Base-by-base conservation (phyloP, 2,888 invertebrate species). In the Drosophila quinaria region DNA sequence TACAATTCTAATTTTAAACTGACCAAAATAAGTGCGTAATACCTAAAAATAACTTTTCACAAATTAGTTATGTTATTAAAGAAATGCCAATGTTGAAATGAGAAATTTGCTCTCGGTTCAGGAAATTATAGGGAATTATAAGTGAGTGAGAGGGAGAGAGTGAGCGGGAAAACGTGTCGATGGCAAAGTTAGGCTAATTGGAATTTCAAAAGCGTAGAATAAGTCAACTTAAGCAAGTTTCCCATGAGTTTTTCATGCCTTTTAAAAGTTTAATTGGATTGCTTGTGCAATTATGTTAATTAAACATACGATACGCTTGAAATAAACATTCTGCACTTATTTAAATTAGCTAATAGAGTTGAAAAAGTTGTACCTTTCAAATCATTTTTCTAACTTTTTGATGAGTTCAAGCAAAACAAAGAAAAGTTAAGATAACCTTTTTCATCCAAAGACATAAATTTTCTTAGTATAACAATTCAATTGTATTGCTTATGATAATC, bases 281-380 rank as follows among this genome's bases (percentile, higher is more conserved):
- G 59, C 58, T 22, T 35, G 17, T 22, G 73, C 58, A 70, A 81
- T 87, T 81, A 84, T 70, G 81, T 68, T 84, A 77, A 81, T 87
- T 81, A 84, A 87, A 69, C 64, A 74, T 56, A 44, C 37, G 39
- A 63, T 46, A 62, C 65, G 69, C 62, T 58, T 54, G 17, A 50
- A 86, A 75, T 68, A 41, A 37, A 55, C 62, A 51, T 46, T 22
- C 50, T 39, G 60, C 47, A 56, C 42, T 60, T 60, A 41, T 75
- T 75, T 55, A 44, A 75, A 79, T 75, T 62, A 79, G 76, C 54
- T 69, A 80, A 74, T 75, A 49, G 56, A 60, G 44, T 35, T 52
- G 31, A 62, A 74, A 44, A 33, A 42, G 10, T 44, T 64, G 10
- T 51, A 25, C 22, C 41, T 59, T 41, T 56, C 37, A 42, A 54